These are phyloP conservation scores for Drosophila sturtevanti DNA, from an alignment of 1,140 invertebrate genomes.

Conservation along the genomic window DNA sequence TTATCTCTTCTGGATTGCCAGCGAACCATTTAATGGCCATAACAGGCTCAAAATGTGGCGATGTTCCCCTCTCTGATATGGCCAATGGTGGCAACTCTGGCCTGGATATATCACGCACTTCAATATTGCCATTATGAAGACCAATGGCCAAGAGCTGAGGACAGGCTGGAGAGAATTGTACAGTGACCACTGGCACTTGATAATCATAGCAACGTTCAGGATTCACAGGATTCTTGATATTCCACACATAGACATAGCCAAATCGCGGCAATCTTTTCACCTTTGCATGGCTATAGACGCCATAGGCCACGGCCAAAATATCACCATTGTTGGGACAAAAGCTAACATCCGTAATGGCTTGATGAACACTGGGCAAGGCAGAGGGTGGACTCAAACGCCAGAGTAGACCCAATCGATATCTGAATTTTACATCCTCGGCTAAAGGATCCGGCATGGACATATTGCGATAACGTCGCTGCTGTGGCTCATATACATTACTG, in stretches of 20 bases:
- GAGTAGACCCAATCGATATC: constrained; percentile 86
- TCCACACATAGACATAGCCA: constrained; percentile 88
- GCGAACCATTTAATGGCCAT: constrained; percentile 85
- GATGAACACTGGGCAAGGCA: constrained; percentile 2
- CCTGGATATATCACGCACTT: constrained; percentile 87
- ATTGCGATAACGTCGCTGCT: constrained; percentile 88
- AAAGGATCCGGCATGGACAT: constrained; percentile 85
- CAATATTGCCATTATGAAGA: constrained; percentile 90
- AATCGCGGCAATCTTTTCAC: constrained; percentile 1
- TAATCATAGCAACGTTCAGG: constrained; percentile 90
- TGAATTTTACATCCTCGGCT: constrained; percentile 85
- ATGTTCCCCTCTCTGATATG: constrained; percentile 84
- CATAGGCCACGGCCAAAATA: constrained; percentile 89
- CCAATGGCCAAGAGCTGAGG: constrained; percentile 91
- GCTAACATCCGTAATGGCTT: constrained; percentile 84
- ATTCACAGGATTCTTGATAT: constrained; percentile 92
- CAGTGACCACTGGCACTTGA: constrained; percentile 87
- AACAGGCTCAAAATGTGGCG: constrained; percentile 86
- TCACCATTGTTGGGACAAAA: constrained; percentile 87
- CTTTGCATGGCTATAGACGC: constrained; percentile 83
- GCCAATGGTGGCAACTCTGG: constrained; percentile 84
- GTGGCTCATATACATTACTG: constrained; percentile 85
- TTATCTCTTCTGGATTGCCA: constrained; percentile 40
- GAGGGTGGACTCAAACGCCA: constrained; percentile 85
- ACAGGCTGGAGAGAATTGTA: constrained; percentile 88